phyloP scores from a whole-genome alignment of 92 coral and sea anemone species.

The Porites cylindrica region DNA sequence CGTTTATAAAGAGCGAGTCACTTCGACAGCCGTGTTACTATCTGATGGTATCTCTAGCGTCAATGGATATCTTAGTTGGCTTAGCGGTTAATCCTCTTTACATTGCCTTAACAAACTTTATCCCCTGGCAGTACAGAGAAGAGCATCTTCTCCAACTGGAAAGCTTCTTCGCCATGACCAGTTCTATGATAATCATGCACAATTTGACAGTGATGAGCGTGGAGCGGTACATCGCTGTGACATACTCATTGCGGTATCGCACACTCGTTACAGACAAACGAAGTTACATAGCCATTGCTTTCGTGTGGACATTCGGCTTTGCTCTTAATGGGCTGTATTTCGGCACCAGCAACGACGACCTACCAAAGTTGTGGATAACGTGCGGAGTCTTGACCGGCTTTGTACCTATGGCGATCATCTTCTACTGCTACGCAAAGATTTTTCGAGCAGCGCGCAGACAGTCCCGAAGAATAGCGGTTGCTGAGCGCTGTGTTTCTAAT shows the following conservation, averaged over 20 bases:
- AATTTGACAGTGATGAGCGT: constrained; percentile 58
- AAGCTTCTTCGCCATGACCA: constrained; percentile 60
- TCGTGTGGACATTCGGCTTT: constrained; percentile 61
- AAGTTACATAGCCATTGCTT: constrained; percentile 32
- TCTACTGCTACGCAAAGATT: constrained; percentile 57
- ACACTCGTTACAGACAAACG: constrained; percentile 26
- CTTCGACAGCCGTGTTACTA: constrained; percentile 48
- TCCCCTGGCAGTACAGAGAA: constrained; percentile 51
- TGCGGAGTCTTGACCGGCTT: constrained; percentile 38
- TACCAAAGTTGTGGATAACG: constrained; percentile 69
- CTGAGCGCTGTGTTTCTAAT: constrained; percentile 5
- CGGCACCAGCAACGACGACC: constrained; percentile 9
- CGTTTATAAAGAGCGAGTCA: constrained; percentile 12
- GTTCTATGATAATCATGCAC: constrained; percentile 57
- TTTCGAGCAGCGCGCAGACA: constrained; percentile 55
- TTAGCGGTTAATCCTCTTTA: constrained; percentile 68
- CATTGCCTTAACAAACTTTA: constrained; percentile 27
- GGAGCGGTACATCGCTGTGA: constrained; percentile 66
- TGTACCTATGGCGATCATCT: constrained; percentile 45
- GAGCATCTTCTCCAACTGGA: constrained; percentile 48
- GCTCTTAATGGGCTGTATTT: constrained; percentile 35
- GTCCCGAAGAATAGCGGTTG: constrained; percentile 34
- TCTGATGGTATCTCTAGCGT: constrained; percentile 67
- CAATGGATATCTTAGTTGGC: constrained; percentile 73
- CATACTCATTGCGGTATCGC: constrained; percentile 43